Evolutionary conservation across 1,140 invertebrate genomes (phyloP), one percentile per base, ranked within the genome.

Genomic region (Akabosia matsudoensis): DNA sequence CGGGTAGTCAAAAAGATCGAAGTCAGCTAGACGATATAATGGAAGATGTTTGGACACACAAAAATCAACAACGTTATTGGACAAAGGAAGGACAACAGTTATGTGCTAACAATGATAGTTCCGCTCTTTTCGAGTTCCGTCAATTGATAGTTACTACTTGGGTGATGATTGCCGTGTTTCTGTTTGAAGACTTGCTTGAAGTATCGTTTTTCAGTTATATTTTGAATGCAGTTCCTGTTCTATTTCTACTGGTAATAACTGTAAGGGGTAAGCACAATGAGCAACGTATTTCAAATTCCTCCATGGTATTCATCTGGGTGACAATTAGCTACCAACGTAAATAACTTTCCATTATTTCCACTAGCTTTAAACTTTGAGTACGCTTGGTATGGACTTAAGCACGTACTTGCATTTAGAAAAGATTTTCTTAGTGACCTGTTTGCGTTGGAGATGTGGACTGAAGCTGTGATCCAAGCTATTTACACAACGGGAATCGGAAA

Each of bases 401-500:
- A 67, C 3, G 2, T 67, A 10, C n/a, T 67, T 10, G 7, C 24
- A 28, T 4, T 67, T 4, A 28, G 22, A 7, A 22, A 61, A 45
- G 61, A 30, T 7, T 28, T 7, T 28, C 31, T 7, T 4, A 7
- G 7, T 30, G 61, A 7, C 10, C 28, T 30, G 61, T 18, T 33
- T 26, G 33, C 14, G 22, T 24, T 31, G n/a, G 75, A 79, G 24
- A 76, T 79, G 18, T 79, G 78, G 78, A 30, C 22, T 13, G 78
- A 79, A 34, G 78, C 78, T 2, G 45, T 75, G 14, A 77, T 79
- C 28, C 78, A 79, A 73, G 75, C 72, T 1, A 67, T 79, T 22
- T 30, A 67, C 34, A 79, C 75, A 1, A 72, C 70, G 13, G 78
- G 78, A 18, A 75, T 79, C n/a, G 78, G 78, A 56, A 79, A 74